Evolutionary conservation across 2,113 vertebrate genomes (phyloP), one percentile per base, ranked within the genome.

Genomic region (Caracal caracal): DNA sequence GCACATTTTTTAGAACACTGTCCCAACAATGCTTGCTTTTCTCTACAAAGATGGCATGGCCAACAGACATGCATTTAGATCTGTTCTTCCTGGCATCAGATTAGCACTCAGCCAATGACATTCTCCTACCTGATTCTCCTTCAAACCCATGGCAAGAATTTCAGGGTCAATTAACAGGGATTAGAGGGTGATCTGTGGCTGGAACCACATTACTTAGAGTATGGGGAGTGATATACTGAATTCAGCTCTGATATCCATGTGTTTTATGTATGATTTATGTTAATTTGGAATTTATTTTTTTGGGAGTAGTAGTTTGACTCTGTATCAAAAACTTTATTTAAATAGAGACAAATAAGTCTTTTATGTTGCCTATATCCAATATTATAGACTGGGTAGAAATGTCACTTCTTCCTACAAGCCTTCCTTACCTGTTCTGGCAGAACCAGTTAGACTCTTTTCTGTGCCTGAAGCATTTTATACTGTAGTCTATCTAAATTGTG

Each of bases 241-340:
- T 73, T 66, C 26, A 73, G 7, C 20, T 83, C 9, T 71, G 66
- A 88, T 95, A 80, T 88, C 24, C 17, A 68, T 26, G 22, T 75
- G 28, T 82, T 94, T 90, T 53, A 73, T 66, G 13, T 61, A 75
- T 15, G 35, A 51, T 53, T 83, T 75, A 22, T 73, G n/a, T 90
- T 79, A 82, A 61, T 85, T 61, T 47, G 33, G n/a, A 59, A 30
- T 88, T 78, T 92, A 30, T 96, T 83, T 65, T 65, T 87, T 47
- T 43, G 80, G 49, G 37, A 66, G 5, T 53, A 87, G 33, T 51
- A 22, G 81, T 94, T 87, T 65, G 17, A 82, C 24, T 16, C 84
- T 51, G 8, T 61, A 81, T 22, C 33, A 80, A 35, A 81, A 81
- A 13, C 5, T 73, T 94, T 83, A 83, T 73, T 76, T 70, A 90